Base-by-base conservation (phyloP, 2,113 vertebrate species). In the Platichthys flesus region DNA sequence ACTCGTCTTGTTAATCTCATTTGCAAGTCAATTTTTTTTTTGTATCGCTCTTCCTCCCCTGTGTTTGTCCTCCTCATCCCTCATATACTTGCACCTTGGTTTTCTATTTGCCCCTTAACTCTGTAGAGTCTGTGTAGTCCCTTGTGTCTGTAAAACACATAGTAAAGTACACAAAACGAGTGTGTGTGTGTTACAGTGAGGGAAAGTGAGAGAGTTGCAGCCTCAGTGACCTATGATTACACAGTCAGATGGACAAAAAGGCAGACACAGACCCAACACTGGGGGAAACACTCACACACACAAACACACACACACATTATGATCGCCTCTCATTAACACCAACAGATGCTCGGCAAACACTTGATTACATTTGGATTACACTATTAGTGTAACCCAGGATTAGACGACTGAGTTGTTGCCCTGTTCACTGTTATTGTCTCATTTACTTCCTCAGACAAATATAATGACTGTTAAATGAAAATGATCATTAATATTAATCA, bases 311-410 rank as follows among this genome's bases (percentile, higher is more conserved):
- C 26, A 63, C 51, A 57, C n/a, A 20, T 20, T 75, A 52, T n/a
- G 2, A 59, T 49, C 26, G 9, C 37, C 54, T 69, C 55, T 80
- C 76, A 79, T 85, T 85, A 87, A 81, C 73, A 62, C 62, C 51
- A 85, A 57, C 91, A 88, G 86, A 85, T 86, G 89, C 76, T 23
- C 62, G 62, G 73, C 54, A 47, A 71, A 74, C 20, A 28, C 84
- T 88, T 90, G 78, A 90, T 90, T 88, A 81, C 84, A 64, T 89
- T 83, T 83, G 89, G 88, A 87, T 90, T 74, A 84, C 62, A 78
- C 76, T 49, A 15, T 83, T 73, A 83, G 59, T 68, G 68, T 56
- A 81, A 75, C 70, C 54, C 40, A 28, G 68, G 74, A 85, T 88
- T 64, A 82, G 68, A 15, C 55, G 37, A 10, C 65, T 42, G 66